These are phyloP conservation scores for Caenorhabditis latens DNA, from an alignment of 1,140 invertebrate species.

Conservation along the genomic window DNA sequence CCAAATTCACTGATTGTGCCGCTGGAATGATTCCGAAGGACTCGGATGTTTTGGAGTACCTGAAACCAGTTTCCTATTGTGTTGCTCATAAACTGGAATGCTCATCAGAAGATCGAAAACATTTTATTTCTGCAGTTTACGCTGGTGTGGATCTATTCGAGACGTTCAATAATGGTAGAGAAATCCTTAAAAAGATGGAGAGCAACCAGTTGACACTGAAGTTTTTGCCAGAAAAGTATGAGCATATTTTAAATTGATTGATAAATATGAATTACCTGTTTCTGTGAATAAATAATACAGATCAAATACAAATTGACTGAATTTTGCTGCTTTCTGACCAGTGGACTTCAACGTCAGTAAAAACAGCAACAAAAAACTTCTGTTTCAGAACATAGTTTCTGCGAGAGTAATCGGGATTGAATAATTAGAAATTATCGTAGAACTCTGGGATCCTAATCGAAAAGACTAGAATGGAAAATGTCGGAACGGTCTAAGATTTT, in stretches of 20 bases:
- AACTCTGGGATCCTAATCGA: too few relatives aligned
- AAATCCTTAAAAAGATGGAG: neutral
- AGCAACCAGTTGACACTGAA: neutral
- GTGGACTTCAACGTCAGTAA: neutral
- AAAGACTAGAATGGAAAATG: too few relatives aligned
- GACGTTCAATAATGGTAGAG: neutral
- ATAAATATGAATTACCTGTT: neutral
- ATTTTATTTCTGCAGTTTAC: neutral
- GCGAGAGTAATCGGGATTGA: too few relatives aligned
- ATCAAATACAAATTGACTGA: too few relatives aligned
- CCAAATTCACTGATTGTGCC: neutral
- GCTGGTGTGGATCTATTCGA: conserved; percentile 2
- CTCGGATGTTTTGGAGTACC: neutral
- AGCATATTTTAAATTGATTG: neutral
- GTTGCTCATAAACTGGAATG: neutral
- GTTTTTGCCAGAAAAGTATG: neutral
- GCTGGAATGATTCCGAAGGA: neutral
- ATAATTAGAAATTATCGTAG: too few relatives aligned
- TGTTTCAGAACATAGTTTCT: too few relatives aligned
- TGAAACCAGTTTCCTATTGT: conserved; percentile 3
- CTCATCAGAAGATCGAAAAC: neutral
- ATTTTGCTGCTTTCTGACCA: too few relatives aligned
- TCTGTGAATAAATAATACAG: neutral
- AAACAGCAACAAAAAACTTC: neutral
- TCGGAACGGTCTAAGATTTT: too few relatives aligned